These are phyloP conservation scores for Hydractinia echinata DNA, from an alignment of 30 jellyfish, hydroid and myxozoan species.

Conservation along the genomic window DNA sequence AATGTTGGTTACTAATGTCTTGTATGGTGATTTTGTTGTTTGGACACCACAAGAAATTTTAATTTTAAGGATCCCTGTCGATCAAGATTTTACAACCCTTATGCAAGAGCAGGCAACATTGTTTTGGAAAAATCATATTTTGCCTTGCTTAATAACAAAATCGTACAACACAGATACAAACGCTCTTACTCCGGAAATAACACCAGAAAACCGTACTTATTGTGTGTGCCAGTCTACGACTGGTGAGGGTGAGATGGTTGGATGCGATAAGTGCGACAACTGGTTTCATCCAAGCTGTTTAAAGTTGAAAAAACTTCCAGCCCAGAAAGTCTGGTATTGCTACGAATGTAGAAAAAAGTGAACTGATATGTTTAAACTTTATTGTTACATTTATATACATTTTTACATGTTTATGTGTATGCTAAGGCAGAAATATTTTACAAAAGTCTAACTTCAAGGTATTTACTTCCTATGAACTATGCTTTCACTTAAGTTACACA, in stretches of 20 bases:
- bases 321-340: background rate
- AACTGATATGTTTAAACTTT: background rate
- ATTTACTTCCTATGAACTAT: conserved; percentile 24
- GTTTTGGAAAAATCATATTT: no score
- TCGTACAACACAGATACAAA: background rate
- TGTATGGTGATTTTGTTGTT: no score
- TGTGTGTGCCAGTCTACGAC: background rate
- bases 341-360: background rate
- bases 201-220: background rate
- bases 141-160: no score
- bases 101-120: no score
- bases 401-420: no score
- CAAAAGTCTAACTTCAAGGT: no score
- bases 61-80: no score
- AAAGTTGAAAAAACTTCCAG: background rate
- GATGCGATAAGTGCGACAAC: background rate
- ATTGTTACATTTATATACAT: no score
- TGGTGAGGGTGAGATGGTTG: background rate
- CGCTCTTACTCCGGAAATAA: background rate
- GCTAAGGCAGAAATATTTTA: no score
- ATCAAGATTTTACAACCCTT: no score
- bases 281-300: background rate
- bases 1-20: no score
- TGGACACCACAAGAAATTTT: no score
- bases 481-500: conserved; percentile 36